These are phyloP conservation scores for Nomada goodeniana DNA, from an alignment of 2,888 invertebrate genomes.

Conservation along the genomic window DNA sequence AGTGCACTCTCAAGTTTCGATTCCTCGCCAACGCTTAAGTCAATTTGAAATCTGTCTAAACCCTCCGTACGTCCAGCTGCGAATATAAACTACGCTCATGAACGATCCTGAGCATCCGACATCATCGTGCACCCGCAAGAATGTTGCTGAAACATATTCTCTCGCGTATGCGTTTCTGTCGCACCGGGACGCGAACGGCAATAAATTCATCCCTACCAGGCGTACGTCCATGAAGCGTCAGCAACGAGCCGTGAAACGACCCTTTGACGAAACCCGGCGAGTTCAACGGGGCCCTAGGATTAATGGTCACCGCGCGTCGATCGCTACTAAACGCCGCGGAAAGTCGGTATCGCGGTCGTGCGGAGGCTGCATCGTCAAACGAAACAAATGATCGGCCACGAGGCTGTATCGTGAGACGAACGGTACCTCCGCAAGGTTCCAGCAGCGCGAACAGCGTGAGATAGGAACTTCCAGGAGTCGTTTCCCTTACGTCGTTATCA, in stretches of 20 bases:
- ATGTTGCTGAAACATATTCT: constrained; percentile 11
- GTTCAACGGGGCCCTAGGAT: constrained; percentile 27
- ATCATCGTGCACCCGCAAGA: background rate
- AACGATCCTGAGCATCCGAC: constrained; percentile 7
- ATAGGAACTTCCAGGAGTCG: constrained; percentile 54
- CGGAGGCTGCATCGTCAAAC: constrained; percentile 48
- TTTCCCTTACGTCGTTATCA: constrained; percentile 58
- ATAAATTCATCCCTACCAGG: constrained; percentile 25
- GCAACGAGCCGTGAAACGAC: constrained; percentile 58
- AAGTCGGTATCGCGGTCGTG: constrained; percentile 20
- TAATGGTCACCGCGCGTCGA: constrained; percentile 50
- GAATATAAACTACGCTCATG: constrained; percentile 12
- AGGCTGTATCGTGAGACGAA: constrained; percentile 24
- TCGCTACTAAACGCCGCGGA: constrained; percentile 56
- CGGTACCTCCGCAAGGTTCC: constrained; percentile 32
- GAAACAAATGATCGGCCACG: constrained; percentile 52
- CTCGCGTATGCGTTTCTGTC: constrained; percentile 22
- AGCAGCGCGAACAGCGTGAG: constrained; percentile 53
- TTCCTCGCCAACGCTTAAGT: background rate
- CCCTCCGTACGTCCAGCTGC: constrained; percentile 23
- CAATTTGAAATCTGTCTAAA: constrained; percentile 21
- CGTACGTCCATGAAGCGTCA: background rate
- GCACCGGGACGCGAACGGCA: background rate
- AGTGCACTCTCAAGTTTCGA: background rate
- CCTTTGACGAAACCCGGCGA: constrained; percentile 51